Conservation (phyloP, 1,140 invertebrate genomes). For the Odontomachus brunneus region DNA sequence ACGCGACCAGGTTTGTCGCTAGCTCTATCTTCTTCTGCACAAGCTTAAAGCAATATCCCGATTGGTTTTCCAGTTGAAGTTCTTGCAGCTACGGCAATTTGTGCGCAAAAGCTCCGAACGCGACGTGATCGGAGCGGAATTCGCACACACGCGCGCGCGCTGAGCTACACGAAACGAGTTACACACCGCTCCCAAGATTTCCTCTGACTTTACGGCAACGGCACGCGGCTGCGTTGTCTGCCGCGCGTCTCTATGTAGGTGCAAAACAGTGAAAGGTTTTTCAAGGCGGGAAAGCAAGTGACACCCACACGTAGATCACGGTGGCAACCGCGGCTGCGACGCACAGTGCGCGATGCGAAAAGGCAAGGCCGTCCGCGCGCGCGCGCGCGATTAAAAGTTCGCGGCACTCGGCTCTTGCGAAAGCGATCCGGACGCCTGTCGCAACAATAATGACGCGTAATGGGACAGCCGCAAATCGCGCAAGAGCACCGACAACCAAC, state of each 20-base stretch:
- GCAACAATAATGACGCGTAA: constrained; percentile 76
- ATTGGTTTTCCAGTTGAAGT: too few relatives aligned
- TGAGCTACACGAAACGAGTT: constrained; percentile 49
- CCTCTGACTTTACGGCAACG: constrained; percentile 60
- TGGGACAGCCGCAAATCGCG: constrained; percentile 45
- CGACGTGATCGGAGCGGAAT: constrained; percentile 48
- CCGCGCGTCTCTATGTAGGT: constrained; percentile 71
- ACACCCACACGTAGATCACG: constrained; percentile 73
- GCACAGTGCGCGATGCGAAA: constrained; percentile 69
- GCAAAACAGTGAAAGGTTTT: constrained; percentile 79
- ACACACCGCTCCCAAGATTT: constrained; percentile 60
- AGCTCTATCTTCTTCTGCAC: too few relatives aligned
- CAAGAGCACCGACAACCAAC: constrained; percentile 16
- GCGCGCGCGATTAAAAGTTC: constrained; percentile 75
- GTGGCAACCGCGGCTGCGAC: constrained; percentile 4
- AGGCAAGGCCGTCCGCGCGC: constrained; percentile 79
- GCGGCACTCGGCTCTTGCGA: constrained; percentile 72
- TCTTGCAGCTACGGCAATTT: too few relatives aligned
- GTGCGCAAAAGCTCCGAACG: too few relatives aligned
- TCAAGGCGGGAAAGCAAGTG: constrained; percentile 77
- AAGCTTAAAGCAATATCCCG: too few relatives aligned
- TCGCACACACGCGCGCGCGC: background rate
- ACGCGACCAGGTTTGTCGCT: too few relatives aligned
- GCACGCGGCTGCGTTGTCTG: constrained; percentile 63
- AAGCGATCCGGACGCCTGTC: constrained; percentile 67